Base-by-base conservation (phyloP, 2,888 invertebrate genomes). In the Caenorhabditis sp. region DNA sequence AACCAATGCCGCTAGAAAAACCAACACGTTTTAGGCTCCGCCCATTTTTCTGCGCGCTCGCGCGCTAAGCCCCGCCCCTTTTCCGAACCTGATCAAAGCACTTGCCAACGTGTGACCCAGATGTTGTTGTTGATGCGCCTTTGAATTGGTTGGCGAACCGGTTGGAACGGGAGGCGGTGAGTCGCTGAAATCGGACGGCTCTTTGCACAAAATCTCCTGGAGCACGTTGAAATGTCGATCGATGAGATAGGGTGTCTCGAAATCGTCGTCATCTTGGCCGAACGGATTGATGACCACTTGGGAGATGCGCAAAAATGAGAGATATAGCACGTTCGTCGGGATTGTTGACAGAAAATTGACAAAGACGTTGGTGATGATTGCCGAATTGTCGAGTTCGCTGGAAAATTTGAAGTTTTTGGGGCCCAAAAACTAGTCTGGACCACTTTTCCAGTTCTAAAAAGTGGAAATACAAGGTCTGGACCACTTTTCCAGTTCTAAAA, bases 201-300 rank as follows among this genome's bases (percentile, higher is more conserved):
- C 71, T 1, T 27, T 27, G 19, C 55, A 57, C 51, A 72, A 43
- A 26, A 72, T 64, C 50, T 72, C 72, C 49, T 67, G 63, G 19
- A 72, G 62, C 1, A 72, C 72, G n/a, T 60, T 67, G n/a, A 72
- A 64, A 37, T 72, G 72, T 54, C 72, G 51, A 27, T 72, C 55
- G 37, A 72, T 67, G 12, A 72, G 54, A 50, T 72, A 72, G 17
- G 61, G 67, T 1, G 64, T 62, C 64, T 80, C 80, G 58, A 78
- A 78, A 59, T 81, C 78, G 36, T 81, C 80, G 21, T 78, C 78
- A 66, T 81, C 80, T 4, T 49, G 50, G 10, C 80, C 80, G 57
- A 81, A 81, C 3, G 80, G 80, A 62, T 81, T 81, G 53, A 78
- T 54, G 12, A 81, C 65, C 0, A 78, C 77, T 60, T 76, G 70